Conservation (phyloP, 2,113 vertebrate genomes). For the Heterotis niloticus region DNA sequence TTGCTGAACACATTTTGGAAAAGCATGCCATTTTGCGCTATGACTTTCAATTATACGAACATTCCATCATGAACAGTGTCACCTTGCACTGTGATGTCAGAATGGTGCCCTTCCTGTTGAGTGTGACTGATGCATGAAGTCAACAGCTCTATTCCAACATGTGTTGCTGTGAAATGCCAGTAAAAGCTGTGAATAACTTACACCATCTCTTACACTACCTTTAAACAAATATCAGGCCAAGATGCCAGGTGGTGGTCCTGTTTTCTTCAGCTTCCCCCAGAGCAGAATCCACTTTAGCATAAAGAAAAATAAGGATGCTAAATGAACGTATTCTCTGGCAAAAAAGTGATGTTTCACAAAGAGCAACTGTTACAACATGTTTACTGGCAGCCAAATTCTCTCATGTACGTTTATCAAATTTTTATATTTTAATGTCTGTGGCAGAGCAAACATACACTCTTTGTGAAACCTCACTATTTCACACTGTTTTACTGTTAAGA, state of each 20-base stretch:
- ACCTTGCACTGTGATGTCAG: neutral
- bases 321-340: constrained; percentile 81
- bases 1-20: no score
- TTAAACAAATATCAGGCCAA: constrained; percentile 95
- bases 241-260: constrained; percentile 93
- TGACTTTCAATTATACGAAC: no score
- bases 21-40: no score
- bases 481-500: constrained; percentile 28
- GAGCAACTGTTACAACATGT: constrained; percentile 51
- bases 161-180: constrained; percentile 49
- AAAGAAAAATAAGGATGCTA: constrained; percentile 98
- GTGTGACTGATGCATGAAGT: constrained; percentile 27
- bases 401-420: constrained; percentile 7
- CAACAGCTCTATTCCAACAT: constrained; percentile 28
- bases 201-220: constrained; percentile 95
- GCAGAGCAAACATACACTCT: constrained; percentile 50
- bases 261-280: constrained; percentile 89
- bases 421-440: neutral
- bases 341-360: constrained; percentile 89
- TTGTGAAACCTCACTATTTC: constrained; percentile 92
- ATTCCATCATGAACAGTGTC: neutral
- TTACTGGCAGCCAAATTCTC: neutral
- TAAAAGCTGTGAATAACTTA: constrained; percentile 52
- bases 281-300: constrained; percentile 99
- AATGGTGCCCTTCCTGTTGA: neutral